These are phyloP conservation scores for Rousettus leschenaultii DNA, from an alignment of 2,113 vertebrate genomes.

Conservation along the genomic window DNA sequence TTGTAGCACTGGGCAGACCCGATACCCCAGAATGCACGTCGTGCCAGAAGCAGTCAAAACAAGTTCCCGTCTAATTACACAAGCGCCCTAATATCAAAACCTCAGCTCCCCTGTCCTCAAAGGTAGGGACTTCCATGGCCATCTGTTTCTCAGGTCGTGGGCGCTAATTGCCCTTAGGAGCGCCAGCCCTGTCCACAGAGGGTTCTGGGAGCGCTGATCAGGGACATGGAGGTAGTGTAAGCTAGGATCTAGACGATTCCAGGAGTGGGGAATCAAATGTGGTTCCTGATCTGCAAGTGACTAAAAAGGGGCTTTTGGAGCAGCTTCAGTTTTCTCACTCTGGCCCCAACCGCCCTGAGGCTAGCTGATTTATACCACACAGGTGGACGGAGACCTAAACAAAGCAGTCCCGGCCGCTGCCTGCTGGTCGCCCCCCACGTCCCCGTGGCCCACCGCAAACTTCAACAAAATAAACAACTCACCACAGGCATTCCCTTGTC, in stretches of 20 bases:
- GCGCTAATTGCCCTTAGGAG: neutral
- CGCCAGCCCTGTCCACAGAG: neutral
- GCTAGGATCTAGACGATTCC: neutral
- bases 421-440: slow-evolving; percentile 46
- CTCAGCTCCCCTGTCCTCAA: neutral
- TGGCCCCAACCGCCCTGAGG: neutral
- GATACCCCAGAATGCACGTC: neutral
- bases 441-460: slow-evolving; percentile 44
- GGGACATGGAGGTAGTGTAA: neutral
- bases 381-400: slow-evolving; percentile 71
- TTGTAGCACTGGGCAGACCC: neutral
- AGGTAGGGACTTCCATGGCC: neutral
- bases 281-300: neutral
- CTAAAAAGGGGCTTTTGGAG: neutral
- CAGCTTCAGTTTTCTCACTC: neutral
- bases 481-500: slow-evolving; percentile 70
- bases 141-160: neutral
- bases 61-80: neutral
- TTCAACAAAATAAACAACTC: slow-evolving; percentile 61
- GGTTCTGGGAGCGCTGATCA: neutral
- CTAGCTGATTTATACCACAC: slow-evolving; percentile 67
- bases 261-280: neutral
- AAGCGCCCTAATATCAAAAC: neutral
- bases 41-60: neutral
- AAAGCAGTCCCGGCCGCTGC: slow-evolving; percentile 42